These are phyloP conservation scores for Nudaria mundana DNA, from an alignment of 2,888 invertebrate species.

Conservation along the genomic window DNA sequence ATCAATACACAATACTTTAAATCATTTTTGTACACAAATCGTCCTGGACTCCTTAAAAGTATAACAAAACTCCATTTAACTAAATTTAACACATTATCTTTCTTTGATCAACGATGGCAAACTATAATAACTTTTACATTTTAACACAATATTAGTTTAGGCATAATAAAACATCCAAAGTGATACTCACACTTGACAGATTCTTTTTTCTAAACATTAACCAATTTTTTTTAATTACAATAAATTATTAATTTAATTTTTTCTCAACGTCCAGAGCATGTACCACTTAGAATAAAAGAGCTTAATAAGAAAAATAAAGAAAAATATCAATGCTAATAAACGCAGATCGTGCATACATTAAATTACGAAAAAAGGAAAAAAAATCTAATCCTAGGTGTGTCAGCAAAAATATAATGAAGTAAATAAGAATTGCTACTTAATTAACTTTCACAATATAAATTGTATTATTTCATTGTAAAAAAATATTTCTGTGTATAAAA, in stretches of 20 bases:
- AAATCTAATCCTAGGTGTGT: slow-evolving; percentile 72
- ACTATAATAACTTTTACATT: slow-evolving; percentile 74
- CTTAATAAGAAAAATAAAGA: slow-evolving; percentile 50
- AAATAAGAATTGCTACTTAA: slow-evolving; percentile 78
- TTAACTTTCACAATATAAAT: slow-evolving; percentile 75
- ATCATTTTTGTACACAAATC: slow-evolving; percentile 71
- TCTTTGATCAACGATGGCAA: slow-evolving; percentile 79
- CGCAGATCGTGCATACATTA: slow-evolving; percentile 80
- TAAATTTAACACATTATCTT: slow-evolving; percentile 72
- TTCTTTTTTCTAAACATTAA: slow-evolving; percentile 32
- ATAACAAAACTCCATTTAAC: slow-evolving; percentile 75
- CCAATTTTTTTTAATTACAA: slow-evolving; percentile 34
- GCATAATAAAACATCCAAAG: slow-evolving; percentile 51
- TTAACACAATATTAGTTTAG: slow-evolving; percentile 75
- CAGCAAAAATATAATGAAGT: slow-evolving; percentile 80
- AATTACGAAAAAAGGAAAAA: slow-evolving; percentile 59
- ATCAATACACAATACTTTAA: slow-evolving; percentile 75
- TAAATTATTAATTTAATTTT: slow-evolving; percentile 57
- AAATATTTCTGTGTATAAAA: slow-evolving; percentile 80
- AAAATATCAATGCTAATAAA: slow-evolving; percentile 66
- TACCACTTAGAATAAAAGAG: slow-evolving; percentile 47
- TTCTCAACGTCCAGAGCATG: slow-evolving; percentile 43
- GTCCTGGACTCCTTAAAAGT: slow-evolving; percentile 60
- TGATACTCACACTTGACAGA: slow-evolving; percentile 47
- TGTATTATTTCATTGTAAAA: slow-evolving; percentile 63